Evolutionary conservation across 2,888 invertebrate genomes (phyloP), one percentile per base, ranked within the genome.

Genomic region (Notodonta dromedarius): DNA sequence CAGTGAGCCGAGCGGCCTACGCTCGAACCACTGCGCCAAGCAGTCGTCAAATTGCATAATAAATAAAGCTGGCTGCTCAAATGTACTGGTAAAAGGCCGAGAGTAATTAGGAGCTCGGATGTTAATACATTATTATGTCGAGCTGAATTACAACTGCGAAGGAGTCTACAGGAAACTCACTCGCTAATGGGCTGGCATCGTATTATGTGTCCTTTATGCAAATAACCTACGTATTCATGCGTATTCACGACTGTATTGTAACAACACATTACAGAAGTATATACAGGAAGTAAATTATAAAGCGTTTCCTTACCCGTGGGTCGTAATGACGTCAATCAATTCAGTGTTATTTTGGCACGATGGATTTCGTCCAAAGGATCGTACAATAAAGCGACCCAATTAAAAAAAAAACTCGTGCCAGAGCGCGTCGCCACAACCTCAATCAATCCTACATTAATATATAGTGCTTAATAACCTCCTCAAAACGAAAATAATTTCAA

Each of bases 181-280:
- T 16, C 50, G 16, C 50, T 50, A 50, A 50, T 50, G 50, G 50
- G 48, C 14, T n/a, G 48, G 50, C 50, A 9, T 50, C 50, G 50
- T 50, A 50, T 50, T 50, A 50, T 50, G 50, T 50, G 50, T 50
- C 16, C 50, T 16, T 16, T 16, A 52, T 52, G 52, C 52, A 52
- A 52, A 52, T 52, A 52, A 52, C 52, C 32, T 1, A 4, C 52
- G 35, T 52, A 52, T 50, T 50, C 13, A 46, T 42, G 42, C 51
- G 51, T 24, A 51, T n/a, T 24, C 4, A 24, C 52, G 35, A 52
- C 12, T 52, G 12, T 52, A 52, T 52, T 50, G 50, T 50, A 14
- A 50, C 50, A 50, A n/a, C n/a, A 46, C n/a, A 46, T 46, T n/a
- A 46, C 46, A 13, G 13, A 6, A 46, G 13, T 46, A 46, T 35